phyloP scores from a whole-genome alignment of 2,113 vertebrate species.

The Triplophysa siluroides region DNA sequence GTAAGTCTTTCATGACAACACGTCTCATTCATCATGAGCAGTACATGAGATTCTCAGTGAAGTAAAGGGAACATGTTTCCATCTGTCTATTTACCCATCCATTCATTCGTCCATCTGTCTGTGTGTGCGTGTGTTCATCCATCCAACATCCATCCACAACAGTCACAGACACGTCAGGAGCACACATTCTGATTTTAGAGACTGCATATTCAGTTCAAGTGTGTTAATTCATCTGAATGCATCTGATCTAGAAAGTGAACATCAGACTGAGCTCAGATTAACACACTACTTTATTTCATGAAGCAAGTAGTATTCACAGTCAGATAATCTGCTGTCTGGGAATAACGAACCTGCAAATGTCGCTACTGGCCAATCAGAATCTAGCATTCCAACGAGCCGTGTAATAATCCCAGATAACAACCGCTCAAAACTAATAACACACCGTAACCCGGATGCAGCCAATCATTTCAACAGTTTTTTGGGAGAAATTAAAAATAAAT shows the following conservation, averaged over 20 bases:
- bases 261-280: too few species aligned
- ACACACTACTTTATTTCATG: background rate
- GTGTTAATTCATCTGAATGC: slow-evolving; percentile 6
- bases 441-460: too few species aligned
- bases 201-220: background rate
- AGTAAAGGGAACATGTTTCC: background rate
- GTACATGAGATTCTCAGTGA: background rate
- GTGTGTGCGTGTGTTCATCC: background rate
- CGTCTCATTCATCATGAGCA: background rate
- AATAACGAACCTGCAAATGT: too few species aligned
- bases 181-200: background rate
- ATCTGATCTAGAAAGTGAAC: background rate
- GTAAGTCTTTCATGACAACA: background rate
- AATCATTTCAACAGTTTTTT: too few species aligned
- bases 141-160: background rate
- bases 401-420: too few species aligned
- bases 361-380: too few species aligned
- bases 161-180: background rate
- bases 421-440: too few species aligned
- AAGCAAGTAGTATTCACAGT: too few species aligned
- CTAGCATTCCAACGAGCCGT: too few species aligned
- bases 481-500: too few species aligned
- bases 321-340: too few species aligned
- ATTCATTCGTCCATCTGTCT: too few species aligned
- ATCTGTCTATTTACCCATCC: background rate